Evolutionary conservation across 2,113 vertebrate species (phyloP).

Genomic region (Lepus europaeus): DNA sequence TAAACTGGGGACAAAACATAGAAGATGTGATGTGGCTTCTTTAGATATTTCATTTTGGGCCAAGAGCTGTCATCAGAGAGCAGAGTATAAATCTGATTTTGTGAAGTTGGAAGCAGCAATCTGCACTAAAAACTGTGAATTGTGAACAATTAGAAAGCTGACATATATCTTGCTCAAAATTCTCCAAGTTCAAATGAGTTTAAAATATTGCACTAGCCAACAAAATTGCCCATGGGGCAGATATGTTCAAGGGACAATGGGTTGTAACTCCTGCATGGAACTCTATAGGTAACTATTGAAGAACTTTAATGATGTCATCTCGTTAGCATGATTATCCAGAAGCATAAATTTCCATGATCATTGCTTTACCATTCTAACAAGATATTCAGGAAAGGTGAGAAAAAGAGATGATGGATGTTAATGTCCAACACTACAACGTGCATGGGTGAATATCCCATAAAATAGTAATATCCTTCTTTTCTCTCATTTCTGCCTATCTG

Average conservation of each 20-base stretch:
- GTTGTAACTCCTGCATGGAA: neutral
- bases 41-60: neutral
- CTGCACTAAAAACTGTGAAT: neutral
- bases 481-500: neutral
- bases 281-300: neutral
- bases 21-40: neutral
- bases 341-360: neutral
- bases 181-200: neutral
- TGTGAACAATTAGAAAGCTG: neutral
- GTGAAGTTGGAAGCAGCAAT: neutral
- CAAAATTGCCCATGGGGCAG: neutral
- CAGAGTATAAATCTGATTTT: neutral
- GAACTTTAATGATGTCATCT: neutral
- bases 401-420: neutral
- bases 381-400: neutral
- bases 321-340: neutral
- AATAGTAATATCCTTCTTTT: neutral
- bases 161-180: slow-evolving; percentile 23
- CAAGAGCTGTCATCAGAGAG: neutral
- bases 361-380: neutral
- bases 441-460: neutral
- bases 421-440: neutral
- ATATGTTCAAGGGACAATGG: neutral
- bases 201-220: neutral
- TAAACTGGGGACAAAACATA: neutral